Evolutionary conservation across 2,888 invertebrate species (phyloP), one percentile per base, ranked within the genome.

Genomic region (Cheilosia impressa): DNA sequence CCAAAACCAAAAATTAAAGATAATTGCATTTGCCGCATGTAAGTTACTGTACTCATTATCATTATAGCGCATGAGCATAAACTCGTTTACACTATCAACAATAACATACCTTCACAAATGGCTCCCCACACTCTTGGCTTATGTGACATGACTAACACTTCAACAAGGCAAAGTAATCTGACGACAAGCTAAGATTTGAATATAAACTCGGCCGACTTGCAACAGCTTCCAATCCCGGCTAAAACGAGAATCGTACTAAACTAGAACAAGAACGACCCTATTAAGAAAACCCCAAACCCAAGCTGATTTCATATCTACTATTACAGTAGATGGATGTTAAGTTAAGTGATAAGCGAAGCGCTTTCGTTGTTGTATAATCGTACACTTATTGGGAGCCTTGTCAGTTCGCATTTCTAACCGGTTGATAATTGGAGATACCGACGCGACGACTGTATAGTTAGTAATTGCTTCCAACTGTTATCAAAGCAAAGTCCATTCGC

Each of bases 101-200:
- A 45, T 7, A 88, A 66, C 52, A 19, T 87, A 78, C 89, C 89
- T 45, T 89, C 87, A 63, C 87, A 72, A 22, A 90, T 65, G 15
- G 80, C 88, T 52, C 87, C 87, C 90, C 89, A 91, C 68, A 89
- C 81, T 88, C 88, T 88, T 43, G 90, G 89, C 47, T 87, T 88
- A 27, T 82, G 57, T 15, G 76, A 43, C 58, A 87, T 87, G 88
- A 88, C 89, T 62, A 17, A 13, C 45, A 34, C 6, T 31, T 52
- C 38, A 15, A 27, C n/a, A 22, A 41, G 6, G 6, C 3, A 38
- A 65, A 24, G 5, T 17, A 57, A 43, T 15, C 10, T 24, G 5
- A 19, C 4, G n/a, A 1, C 22, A 1, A 5, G 6, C 10, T 15
- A 22, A 19, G 13, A 41, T 22, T 2, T 41, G 5, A 19, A 1